Conservation (phyloP, 2,888 invertebrate species). For the Stegana nigrithorax region DNA sequence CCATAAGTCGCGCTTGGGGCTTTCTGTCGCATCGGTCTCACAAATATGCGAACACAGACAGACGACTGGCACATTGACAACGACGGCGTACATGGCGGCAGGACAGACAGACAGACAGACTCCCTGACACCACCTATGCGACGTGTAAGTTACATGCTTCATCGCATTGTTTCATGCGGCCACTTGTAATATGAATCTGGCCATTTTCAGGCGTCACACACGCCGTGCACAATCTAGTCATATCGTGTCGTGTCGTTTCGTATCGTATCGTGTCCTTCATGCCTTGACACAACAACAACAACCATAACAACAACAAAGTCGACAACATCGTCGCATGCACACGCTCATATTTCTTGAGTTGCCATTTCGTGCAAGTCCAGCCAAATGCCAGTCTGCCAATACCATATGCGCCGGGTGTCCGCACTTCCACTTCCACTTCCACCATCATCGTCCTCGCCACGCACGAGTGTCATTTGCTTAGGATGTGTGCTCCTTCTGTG, state of each 20-base stretch:
- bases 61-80: too few species aligned
- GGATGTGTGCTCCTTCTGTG: too few species aligned
- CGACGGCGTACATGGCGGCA: too few species aligned
- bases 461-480: too few species aligned
- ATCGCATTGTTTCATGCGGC: not conserved
- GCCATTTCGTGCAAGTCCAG: not conserved
- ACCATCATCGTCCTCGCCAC: constrained; percentile 25
- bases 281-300: constrained; percentile 11
- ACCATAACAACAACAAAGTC: constrained; percentile 28
- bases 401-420: not conserved
- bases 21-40: too few species aligned
- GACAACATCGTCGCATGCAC: constrained; percentile 11
- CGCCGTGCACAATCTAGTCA: too few species aligned
- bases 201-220: constrained; percentile 32
- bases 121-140: too few species aligned
- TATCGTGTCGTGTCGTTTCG: not conserved
- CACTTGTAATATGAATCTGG: constrained; percentile 44
- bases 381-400: not conserved
- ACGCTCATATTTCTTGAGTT: constrained; percentile 46
- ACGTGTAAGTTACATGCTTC: too few species aligned
- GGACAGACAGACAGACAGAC: too few species aligned
- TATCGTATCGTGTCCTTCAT: constrained; percentile 2
- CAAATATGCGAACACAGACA: too few species aligned
- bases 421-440: not conserved
- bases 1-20: too few species aligned